Conservation (phyloP, 2,888 invertebrate genomes). For the Euspilapteryx auroguttella region DNA sequence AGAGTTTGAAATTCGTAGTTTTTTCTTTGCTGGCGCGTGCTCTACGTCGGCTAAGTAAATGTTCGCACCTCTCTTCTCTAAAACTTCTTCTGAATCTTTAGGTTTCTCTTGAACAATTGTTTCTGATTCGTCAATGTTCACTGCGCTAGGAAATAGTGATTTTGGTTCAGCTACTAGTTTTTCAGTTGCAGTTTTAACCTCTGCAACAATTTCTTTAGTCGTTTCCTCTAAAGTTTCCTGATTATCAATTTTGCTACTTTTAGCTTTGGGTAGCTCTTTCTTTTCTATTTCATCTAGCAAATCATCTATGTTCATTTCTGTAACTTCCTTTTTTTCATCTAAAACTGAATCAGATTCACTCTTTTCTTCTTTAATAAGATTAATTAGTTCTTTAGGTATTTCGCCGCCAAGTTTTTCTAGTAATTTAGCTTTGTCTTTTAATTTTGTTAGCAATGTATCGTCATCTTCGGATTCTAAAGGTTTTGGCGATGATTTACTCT, state of each 20-base stretch:
- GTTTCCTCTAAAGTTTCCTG: constrained; percentile 17
- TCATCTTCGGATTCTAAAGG: constrained; percentile 31
- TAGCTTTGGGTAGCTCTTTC: constrained; percentile 31
- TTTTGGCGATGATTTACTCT: constrained; percentile 16
- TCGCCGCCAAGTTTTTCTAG: constrained; percentile 57
- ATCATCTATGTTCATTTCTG: constrained; percentile 24
- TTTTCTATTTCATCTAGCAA: constrained; percentile 42
- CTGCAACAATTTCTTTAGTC: constrained; percentile 7
- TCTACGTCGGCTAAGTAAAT: constrained; percentile 27
- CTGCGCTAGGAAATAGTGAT: constrained; percentile 17
- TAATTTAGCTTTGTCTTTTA: constrained; percentile 53
- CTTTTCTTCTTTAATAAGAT: constrained; percentile 36
- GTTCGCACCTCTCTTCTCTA: constrained; percentile 34
- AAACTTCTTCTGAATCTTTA: constrained; percentile 5
- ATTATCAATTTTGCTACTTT: constrained; percentile 16
- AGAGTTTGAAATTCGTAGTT: constrained; percentile 44
- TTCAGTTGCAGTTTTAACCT: constrained; percentile 10
- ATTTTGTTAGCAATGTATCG: constrained; percentile 22
- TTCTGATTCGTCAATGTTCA: constrained; percentile 15
- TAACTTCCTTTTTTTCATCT: constrained; percentile 16
- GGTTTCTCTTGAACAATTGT: constrained; percentile 13
- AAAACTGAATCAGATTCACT: constrained; percentile 19
- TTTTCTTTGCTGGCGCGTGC: constrained; percentile 27
- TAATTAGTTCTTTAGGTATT: constrained; percentile 45
- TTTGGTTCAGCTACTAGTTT: constrained; percentile 15